These are phyloP conservation scores for Pholis gunnellus DNA, from an alignment of 2,113 vertebrate genomes.

Conservation along the genomic window DNA sequence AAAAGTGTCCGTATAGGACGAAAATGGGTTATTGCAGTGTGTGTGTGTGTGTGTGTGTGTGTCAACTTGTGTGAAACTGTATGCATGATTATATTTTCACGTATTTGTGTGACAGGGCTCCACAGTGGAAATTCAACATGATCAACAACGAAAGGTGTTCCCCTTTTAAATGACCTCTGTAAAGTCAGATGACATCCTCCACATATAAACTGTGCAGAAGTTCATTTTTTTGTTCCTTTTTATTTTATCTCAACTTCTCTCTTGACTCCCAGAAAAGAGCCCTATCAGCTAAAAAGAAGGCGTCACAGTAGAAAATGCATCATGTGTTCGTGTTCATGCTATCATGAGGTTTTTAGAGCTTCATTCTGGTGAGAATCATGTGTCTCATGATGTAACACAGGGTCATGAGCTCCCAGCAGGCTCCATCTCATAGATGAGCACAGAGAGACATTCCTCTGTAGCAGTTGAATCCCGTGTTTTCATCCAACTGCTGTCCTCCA, in stretches of 20 bases:
- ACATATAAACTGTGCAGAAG: neutral
- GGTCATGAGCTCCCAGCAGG: conserved; percentile 32
- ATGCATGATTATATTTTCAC: neutral
- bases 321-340: neutral
- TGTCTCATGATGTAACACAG: conserved; percentile 12
- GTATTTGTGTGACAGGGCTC: neutral
- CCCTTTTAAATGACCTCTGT: neutral
- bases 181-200: neutral
- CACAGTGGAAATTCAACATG: conserved; percentile 13
- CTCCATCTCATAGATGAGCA: neutral
- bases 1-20: conserved; percentile 1
- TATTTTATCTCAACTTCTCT: neutral
- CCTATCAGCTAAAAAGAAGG: neutral
- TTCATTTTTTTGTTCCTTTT: neutral
- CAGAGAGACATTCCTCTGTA: neutral
- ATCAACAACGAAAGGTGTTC: neutral
- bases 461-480: conserved; percentile 42
- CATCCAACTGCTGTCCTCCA: neutral
- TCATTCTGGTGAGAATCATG: neutral
- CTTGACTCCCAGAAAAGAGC: neutral
- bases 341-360: conserved; percentile 1
- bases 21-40: neutral
- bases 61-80: neutral
- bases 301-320: neutral
- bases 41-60: conserved; percentile 18